Conservation (phyloP, 1,140 invertebrate genomes). For the Oreohelix idahoensis region DNA sequence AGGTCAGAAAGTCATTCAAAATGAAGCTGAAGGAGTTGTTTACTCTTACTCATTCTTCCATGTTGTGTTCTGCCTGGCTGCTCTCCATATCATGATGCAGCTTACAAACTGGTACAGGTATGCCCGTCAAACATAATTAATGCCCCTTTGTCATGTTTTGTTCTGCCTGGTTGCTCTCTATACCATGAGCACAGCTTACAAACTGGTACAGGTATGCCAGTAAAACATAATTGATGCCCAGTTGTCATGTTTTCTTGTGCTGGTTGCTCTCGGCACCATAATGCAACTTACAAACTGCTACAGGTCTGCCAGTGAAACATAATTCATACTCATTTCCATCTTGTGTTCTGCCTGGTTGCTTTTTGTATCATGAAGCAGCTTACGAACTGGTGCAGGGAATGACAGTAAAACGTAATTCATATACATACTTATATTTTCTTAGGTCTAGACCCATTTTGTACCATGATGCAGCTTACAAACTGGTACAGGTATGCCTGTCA, state of each 20-base stretch:
- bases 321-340: conserved; percentile 74
- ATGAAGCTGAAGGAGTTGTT: conserved; percentile 70
- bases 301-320: too few relatives aligned
- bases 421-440: too few relatives aligned
- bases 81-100: conserved; percentile 75
- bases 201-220: conserved; percentile 73
- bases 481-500: conserved; percentile 73
- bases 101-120: conserved; percentile 76
- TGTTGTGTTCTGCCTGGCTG: conserved; percentile 71
- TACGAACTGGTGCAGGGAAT: conserved; percentile 75
- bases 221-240: too few relatives aligned
- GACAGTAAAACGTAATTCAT: too few relatives aligned
- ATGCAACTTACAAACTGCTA: too few relatives aligned
- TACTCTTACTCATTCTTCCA: conserved; percentile 75
- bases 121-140: too few relatives aligned
- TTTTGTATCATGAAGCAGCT: conserved; percentile 76
- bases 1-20: conserved; percentile 71
- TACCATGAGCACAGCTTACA: conserved; percentile 75
- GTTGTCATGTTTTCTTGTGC: too few relatives aligned
- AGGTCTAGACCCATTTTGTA: too few relatives aligned
- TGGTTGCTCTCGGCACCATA: too few relatives aligned
- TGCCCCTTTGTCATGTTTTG: conserved; percentile 74
- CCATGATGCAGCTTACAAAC: conserved; percentile 76
- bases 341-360: conserved; percentile 71
- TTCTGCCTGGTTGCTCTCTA: conserved; percentile 72